Base-by-base conservation (phyloP, 2,888 invertebrate genomes). In the Melipona beecheii region DNA sequence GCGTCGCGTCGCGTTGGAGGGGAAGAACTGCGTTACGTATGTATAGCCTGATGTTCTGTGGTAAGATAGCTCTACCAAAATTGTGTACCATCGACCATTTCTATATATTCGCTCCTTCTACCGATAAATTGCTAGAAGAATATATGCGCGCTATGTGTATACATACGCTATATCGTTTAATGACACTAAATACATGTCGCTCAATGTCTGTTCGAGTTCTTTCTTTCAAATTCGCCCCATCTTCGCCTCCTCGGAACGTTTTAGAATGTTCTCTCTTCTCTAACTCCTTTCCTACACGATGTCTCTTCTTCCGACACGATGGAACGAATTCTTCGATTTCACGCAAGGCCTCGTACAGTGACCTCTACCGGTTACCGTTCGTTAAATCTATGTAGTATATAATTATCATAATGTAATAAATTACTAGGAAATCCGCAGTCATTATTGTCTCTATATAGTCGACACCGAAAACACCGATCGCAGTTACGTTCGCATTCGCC, bases 61-160 rank as follows among this genome's bases (percentile, higher is more conserved):
- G 71, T 66, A 75, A 78, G 75, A 62, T 78, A 75, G 75, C 68
- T 74, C 82, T 73, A 82, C 49, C 70, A 72, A 75, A 27, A 78
- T 72, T 65, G 78, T 75, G 65, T 71, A 71, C 68, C 79, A 76
- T 66, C 81, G 77, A 62, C 77, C 71, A n/a, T 31, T 75, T 80
- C 85, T 86, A 60, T 54, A 68, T 54, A 56, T 70, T 69, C 78
- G 58, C 58, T 74, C 83, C 70, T 36, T 56, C 82, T 91, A 89
- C 85, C 79, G 71, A 88, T 90, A 91, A 92, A 90, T 80, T 88
- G 83, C 90, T 92, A 93, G 88, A 91, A 92, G 92, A 92, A 92
- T 92, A 92, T 92, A 91, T 90, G 86, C 85, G 78, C 86, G 84
- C 81, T 90, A 85, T 87, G 79, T 82, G 60, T 82, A 83, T 81